Evolutionary conservation across 2,888 invertebrate species (phyloP).

Genomic region (Abscondita cerata): DNA sequence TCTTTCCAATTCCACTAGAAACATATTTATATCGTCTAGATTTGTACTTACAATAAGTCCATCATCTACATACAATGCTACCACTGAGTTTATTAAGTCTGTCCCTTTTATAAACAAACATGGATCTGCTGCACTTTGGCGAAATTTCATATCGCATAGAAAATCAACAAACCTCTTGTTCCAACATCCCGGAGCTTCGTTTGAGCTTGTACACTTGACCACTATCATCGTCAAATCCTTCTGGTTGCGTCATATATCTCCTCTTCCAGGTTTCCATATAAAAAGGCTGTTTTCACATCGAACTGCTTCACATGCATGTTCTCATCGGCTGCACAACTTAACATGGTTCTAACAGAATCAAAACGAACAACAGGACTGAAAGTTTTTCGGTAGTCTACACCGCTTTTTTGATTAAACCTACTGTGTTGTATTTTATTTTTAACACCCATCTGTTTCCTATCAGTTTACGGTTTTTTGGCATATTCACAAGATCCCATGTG

Average conservation of each 20-base stretch:
- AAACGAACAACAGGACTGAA: no score
- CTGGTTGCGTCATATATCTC: slow-evolving; percentile 4
- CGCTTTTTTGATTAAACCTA: no score
- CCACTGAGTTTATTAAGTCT: slow-evolving; percentile 14
- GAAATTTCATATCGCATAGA: neutral
- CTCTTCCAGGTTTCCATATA: neutral
- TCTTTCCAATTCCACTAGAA: slow-evolving; percentile 17
- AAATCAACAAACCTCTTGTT: neutral
- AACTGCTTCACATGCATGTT: neutral
- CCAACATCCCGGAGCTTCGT: slow-evolving; percentile 20
- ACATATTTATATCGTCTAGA: slow-evolving; percentile 15
- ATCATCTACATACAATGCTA: slow-evolving; percentile 39
- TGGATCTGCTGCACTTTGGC: slow-evolving; percentile 35
- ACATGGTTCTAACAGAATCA: slow-evolving; percentile 27
- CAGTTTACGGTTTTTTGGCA: no score
- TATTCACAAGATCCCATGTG: no score
- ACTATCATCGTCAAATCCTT: neutral
- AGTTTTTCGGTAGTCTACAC: no score
- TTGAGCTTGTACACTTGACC: slow-evolving; percentile 45
- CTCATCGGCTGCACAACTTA: neutral
- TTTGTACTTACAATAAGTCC: slow-evolving; percentile 31
- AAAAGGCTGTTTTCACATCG: slow-evolving; percentile 6
- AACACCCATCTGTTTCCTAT: no score
- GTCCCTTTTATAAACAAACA: slow-evolving; percentile 33
- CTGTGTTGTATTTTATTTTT: no score